Evolutionary conservation across 2,797 vertebrate species (phyloP), one percentile per base, ranked within the genome.

Genomic region (Peromyscus nudipes): DNA sequence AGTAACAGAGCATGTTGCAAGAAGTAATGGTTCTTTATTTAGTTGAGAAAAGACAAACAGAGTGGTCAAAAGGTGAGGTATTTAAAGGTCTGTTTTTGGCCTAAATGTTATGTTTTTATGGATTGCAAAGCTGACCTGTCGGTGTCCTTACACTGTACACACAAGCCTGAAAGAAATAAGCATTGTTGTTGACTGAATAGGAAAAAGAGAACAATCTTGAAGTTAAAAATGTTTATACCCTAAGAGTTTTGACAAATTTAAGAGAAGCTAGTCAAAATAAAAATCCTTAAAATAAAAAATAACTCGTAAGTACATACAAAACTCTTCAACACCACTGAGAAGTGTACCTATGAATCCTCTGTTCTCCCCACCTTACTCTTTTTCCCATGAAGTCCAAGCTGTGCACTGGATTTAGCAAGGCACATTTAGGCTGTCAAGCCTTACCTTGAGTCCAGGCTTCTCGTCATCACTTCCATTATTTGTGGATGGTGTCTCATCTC

Each of bases 361-460:
- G 83, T 97, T 92, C 82, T 96, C 84, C 97, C 96, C 97, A 94
- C 95, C 16, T 93, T 90, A 97, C 95, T 95, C 92, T 71, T 91
- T 97, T 95, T 94, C 80, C 94, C 94, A 91, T 96, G 97, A 97
- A 98, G 96, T 79, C 92, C 80, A 94, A 96, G 93, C 96, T 96
- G 62, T 96, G 37, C 31, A 16, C 69, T 97, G 87, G 96, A 95
- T 83, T 82, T 97, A 12, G 89, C 81, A 95, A 97, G 98, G 98
- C 93, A 97, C 98, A 97, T 75, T 96, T 96, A 96, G 87, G 91
- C 96, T 94, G 97, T 92, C 57, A 98, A 96, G 97, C 99, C 99
- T 99, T 99, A 99, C 99, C 99, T 99, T 99, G 98, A 99, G 99
- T 99, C 99, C 99, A 97, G 99, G 99, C 99, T 99, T 99, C 99